Evolutionary conservation across 2,888 invertebrate species (phyloP).

Genomic region (Apomyelois bistriatella): DNA sequence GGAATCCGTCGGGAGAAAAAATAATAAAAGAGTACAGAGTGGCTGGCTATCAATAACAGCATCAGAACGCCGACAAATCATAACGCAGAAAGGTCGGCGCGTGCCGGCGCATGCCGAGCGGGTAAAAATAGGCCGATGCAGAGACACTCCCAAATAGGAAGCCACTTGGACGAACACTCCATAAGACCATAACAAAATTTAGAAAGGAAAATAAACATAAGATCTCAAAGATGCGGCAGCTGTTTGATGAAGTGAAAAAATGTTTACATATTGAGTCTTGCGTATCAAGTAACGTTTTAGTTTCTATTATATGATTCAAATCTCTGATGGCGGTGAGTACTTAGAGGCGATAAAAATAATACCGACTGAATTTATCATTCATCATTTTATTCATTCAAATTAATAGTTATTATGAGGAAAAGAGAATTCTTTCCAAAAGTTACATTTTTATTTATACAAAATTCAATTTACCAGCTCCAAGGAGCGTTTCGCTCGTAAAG

Average conservation of each 20-base stretch:
- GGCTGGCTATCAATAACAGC: conserved; percentile 44
- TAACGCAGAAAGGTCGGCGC: conserved; percentile 57
- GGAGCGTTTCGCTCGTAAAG: conserved; percentile 52
- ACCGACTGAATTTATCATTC: too few relatives aligned
- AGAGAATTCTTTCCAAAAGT: too few relatives aligned
- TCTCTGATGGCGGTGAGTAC: too few relatives aligned
- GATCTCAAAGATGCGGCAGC: too few relatives aligned
- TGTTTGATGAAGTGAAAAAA: too few relatives aligned
- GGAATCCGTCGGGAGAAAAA: conserved; percentile 19
- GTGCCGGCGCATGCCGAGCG: conserved; percentile 60
- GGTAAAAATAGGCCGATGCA: conserved; percentile 61
- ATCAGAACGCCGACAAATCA: conserved; percentile 55
- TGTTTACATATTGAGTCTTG: too few relatives aligned
- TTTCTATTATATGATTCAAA: too few relatives aligned
- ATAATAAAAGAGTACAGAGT: conserved; percentile 23
- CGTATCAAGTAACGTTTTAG: too few relatives aligned
- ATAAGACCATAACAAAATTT: conserved; percentile 22
- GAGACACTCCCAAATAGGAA: conserved; percentile 68
- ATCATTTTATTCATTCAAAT: too few relatives aligned
- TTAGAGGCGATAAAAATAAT: too few relatives aligned
- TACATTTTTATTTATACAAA: conserved; percentile 17
- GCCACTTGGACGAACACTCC: conserved; percentile 39
- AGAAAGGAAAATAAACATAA: background rate
- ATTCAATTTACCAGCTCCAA: conserved; percentile 39
- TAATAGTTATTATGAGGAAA: too few relatives aligned